These are phyloP conservation scores for Lates japonicus DNA, from an alignment of 2,797 vertebrate genomes.

Conservation along the genomic window DNA sequence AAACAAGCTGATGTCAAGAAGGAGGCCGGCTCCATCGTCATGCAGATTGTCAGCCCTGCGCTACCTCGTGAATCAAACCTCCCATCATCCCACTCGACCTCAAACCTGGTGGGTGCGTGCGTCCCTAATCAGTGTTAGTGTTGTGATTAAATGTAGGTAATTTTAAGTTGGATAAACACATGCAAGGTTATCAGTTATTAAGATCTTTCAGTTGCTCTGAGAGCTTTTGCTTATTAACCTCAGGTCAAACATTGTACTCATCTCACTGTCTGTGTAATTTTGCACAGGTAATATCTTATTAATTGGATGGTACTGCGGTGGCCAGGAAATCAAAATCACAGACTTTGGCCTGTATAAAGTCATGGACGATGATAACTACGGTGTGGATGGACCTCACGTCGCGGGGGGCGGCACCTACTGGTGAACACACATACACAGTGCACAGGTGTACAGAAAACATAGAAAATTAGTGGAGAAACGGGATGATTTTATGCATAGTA, in stretches of 20 bases:
- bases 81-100: constrained; percentile 99
- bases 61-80: constrained; percentile 99
- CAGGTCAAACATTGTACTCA: neutral
- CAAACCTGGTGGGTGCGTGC: constrained; percentile 91
- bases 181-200: neutral
- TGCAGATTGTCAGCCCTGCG: constrained; percentile 99
- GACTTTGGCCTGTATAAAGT: constrained; percentile 99
- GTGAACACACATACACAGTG: constrained; percentile 78
- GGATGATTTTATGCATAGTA: too few relatives aligned
- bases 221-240: neutral
- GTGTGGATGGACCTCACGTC: constrained; percentile 99
- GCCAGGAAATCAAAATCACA: constrained; percentile 99
- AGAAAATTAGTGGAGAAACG: too few relatives aligned
- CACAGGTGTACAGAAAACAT: too few relatives aligned
- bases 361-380: constrained; percentile 99
- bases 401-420: constrained; percentile 98
- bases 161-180: neutral
- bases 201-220: neutral
- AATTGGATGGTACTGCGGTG: constrained; percentile 97
- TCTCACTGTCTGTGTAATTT: constrained; percentile 10
- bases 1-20: constrained; percentile 99
- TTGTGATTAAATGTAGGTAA: neutral
- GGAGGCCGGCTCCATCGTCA: constrained; percentile 98
- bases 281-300: constrained; percentile 95
- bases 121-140: neutral